Conservation (phyloP, 2,888 invertebrate species). For the Ormyrus thymus region DNA sequence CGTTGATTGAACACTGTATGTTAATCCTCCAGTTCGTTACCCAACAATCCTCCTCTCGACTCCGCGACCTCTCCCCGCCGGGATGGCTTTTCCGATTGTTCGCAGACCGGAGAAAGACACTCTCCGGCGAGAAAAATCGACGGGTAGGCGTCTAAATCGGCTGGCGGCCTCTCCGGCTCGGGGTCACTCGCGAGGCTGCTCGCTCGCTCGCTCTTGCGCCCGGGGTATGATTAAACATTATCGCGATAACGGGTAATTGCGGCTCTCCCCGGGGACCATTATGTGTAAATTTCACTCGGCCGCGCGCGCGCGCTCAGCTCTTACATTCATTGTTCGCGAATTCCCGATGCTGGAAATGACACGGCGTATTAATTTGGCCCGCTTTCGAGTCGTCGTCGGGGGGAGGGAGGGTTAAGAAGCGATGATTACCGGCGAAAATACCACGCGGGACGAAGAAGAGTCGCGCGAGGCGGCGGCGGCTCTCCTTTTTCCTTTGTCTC, state of each 20-base stretch:
- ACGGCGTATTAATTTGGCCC: slow-evolving; percentile 51
- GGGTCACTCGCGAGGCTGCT: slow-evolving; percentile 50
- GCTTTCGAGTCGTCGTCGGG: background rate
- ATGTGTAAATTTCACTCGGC: slow-evolving; percentile 56
- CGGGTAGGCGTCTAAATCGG: slow-evolving; percentile 51
- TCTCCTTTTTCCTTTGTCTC: slow-evolving; percentile 12
- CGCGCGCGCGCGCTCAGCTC: slow-evolving; percentile 11
- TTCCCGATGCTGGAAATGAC: slow-evolving; percentile 54
- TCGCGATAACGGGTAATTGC: slow-evolving; percentile 56
- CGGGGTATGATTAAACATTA: slow-evolving; percentile 57
- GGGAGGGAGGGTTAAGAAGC: slow-evolving; percentile 32
- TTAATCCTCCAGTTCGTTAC: background rate
- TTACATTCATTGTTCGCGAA: slow-evolving; percentile 51
- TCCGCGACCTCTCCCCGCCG: background rate
- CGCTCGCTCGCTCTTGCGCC: slow-evolving; percentile 39
- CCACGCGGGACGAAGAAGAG: slow-evolving; percentile 19
- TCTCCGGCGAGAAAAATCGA: background rate
- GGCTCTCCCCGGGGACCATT: slow-evolving; percentile 51
- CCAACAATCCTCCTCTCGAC: background rate
- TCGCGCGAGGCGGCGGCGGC: background rate
- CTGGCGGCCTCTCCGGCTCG: slow-evolving; percentile 31
- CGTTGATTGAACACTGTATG: no score
- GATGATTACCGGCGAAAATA: slow-evolving; percentile 50
- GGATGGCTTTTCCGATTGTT: slow-evolving; percentile 49
- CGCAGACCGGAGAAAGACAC: background rate